Percentiles rank a stretch among this genome's conserved stretches.
These are phyloP conservation scores for Regulus satrapa DNA, from an alignment of 2,113 vertebrate genomes.

Conservation along the genomic window DNA sequence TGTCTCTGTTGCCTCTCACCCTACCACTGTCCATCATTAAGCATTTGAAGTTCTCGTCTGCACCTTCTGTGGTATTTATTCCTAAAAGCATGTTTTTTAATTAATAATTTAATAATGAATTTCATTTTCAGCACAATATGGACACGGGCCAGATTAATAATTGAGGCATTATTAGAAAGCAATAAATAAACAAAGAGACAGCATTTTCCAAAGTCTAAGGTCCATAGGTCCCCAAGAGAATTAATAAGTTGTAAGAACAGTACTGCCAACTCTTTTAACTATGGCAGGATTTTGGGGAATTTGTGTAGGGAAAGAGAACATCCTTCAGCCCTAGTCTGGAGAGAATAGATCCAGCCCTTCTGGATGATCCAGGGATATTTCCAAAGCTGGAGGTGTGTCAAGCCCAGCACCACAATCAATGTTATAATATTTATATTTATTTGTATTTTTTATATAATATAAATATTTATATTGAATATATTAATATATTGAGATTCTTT, in stretches of 20 bases:
- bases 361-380: background rate
- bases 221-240: background rate
- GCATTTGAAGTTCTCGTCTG: background rate
- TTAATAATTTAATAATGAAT: background rate
- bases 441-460: too few relatives aligned
- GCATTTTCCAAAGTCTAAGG: background rate
- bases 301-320: background rate
- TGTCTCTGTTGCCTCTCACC: background rate
- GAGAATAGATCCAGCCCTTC: background rate
- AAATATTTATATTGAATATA: too few relatives aligned
- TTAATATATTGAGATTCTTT: too few relatives aligned
- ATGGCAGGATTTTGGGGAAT: background rate
- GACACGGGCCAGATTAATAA: background rate
- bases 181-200: background rate
- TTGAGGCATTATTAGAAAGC: background rate
- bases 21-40: background rate
- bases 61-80: background rate
- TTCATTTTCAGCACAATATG: background rate
- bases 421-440: too few relatives aligned
- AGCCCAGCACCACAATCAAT: background rate
- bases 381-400: background rate
- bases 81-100: background rate
- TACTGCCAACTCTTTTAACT: background rate
- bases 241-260: background rate
- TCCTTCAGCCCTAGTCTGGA: background rate